Base-by-base conservation (phyloP, 1,140 invertebrate genomes). In the Ruditapes philippinarum region DNA sequence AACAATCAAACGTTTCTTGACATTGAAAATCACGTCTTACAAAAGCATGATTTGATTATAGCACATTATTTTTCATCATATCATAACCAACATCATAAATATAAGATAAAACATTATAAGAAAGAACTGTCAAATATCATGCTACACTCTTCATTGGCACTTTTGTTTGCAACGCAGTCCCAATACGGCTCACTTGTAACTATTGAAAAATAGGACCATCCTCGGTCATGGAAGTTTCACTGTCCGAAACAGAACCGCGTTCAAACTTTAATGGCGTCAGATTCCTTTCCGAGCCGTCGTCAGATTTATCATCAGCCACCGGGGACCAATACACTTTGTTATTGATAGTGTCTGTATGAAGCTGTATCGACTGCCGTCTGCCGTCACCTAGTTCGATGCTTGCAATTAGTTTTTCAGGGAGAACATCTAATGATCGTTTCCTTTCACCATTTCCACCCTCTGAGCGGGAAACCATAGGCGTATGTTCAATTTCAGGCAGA, bases 301-400 rank as follows among this genome's bases (percentile, higher is more conserved):
- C 62, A 9, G 17, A 33, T 19, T 19, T 33, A 0, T 81, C 60
- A 70, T 83, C 81, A 0, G 11, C 25, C 1, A 62, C 74, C 11
- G 85, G 74, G 11, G 70, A 65, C 85, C 85, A 88, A 45, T 80
- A 88, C 7, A 88, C 51, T 54, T 88, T 88, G 60, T 88, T 88
- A 12, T 28, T 31, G 7, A 42, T 49, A 12, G 33, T 51, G 62
- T 80, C 85, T 12, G 85, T 14, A n/a, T 88, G 76, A 0, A 80
- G 76, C 19, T 79, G 74, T 12, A 80, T 88, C 17, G 74, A 70
- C 19, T 80, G 85, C 1, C 76, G 74, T 0, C 85, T 51, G 33
- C 85, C 85, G 42, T 88, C 85, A 12, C 85, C 85, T 33, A 88
- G 40, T 11, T 88, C 85, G 31, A 88, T 88, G 57, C 76, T 88